Evolutionary conservation across 2,888 invertebrate genomes (phyloP).

Genomic region (Andrena flavipes): DNA sequence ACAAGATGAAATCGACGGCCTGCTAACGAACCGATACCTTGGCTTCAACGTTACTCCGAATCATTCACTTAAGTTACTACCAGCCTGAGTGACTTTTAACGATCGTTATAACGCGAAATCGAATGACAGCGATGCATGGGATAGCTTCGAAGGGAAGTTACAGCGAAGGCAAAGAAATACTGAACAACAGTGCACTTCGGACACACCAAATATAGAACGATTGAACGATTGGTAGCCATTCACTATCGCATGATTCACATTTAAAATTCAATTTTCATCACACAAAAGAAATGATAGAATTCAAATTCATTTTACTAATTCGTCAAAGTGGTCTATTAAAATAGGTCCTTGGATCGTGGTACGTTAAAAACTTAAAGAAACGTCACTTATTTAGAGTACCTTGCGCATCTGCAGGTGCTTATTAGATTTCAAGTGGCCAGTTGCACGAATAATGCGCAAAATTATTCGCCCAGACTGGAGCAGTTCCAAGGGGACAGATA

Average conservation of each 20-base stretch:
- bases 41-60: constrained; percentile 18
- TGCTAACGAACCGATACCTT: constrained; percentile 27
- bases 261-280: constrained; percentile 12
- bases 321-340: not conserved
- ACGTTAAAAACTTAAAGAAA: not conserved
- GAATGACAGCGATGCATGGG: constrained; percentile 6
- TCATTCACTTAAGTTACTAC: constrained; percentile 43
- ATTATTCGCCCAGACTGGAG: not conserved
- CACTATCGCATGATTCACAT: constrained; percentile 19
- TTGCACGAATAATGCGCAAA: constrained; percentile 4
- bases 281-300: not conserved
- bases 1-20: constrained; percentile 47
- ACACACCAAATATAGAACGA: not conserved
- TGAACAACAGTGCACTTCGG: constrained; percentile 1
- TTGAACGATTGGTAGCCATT: constrained; percentile 24
- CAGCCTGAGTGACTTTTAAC: constrained; percentile 39
- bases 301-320: not conserved
- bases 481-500: constrained; percentile 8
- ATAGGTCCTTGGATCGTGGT: not conserved
- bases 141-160: not conserved
- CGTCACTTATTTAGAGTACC: too few species aligned
- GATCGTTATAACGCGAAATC: not conserved
- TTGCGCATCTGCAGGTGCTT: not conserved
- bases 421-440: constrained; percentile 13
- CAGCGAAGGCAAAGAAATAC: not conserved